A percentile compares a stretch with the other conserved stretches of the same genome.
Evolutionary conservation across 2,797 vertebrate genomes (phyloP).

Genomic region (Peromyscus nudipes): DNA sequence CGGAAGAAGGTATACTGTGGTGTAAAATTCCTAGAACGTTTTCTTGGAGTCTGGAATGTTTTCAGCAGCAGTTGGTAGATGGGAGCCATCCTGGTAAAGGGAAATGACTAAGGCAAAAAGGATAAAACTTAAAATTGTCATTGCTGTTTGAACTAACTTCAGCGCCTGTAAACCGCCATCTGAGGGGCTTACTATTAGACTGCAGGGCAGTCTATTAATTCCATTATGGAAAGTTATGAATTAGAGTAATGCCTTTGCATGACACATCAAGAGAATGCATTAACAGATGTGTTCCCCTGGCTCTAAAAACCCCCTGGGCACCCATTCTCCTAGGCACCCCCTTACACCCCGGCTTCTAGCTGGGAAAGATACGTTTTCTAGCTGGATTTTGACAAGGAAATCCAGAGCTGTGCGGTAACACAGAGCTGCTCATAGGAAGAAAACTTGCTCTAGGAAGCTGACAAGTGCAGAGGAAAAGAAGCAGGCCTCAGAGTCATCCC

Average conservation of each 20-base stretch:
- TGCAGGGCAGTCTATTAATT: background rate
- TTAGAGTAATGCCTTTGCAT: background rate
- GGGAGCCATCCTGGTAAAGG: background rate
- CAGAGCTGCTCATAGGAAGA: background rate
- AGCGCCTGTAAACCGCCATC: background rate
- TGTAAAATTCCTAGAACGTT: background rate
- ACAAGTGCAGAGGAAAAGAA: background rate
- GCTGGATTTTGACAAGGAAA: background rate
- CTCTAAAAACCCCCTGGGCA: background rate
- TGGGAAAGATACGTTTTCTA: background rate
- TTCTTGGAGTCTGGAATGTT: constrained; percentile 21
- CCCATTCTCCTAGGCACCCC: background rate
- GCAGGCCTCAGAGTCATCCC: background rate
- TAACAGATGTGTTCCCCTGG: background rate
- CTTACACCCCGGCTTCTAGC: background rate
- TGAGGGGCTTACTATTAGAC: background rate
- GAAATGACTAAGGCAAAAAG: background rate
- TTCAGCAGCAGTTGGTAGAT: background rate
- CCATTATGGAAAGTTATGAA: constrained; percentile 33
- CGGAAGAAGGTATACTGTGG: background rate
- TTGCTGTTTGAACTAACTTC: background rate
- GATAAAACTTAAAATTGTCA: background rate
- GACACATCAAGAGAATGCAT: background rate
- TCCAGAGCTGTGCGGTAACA: background rate
- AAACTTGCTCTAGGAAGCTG: background rate